These are phyloP conservation scores for Chamaetylas fuelleborni DNA, from an alignment of 2,113 vertebrate genomes.

Conservation along the genomic window DNA sequence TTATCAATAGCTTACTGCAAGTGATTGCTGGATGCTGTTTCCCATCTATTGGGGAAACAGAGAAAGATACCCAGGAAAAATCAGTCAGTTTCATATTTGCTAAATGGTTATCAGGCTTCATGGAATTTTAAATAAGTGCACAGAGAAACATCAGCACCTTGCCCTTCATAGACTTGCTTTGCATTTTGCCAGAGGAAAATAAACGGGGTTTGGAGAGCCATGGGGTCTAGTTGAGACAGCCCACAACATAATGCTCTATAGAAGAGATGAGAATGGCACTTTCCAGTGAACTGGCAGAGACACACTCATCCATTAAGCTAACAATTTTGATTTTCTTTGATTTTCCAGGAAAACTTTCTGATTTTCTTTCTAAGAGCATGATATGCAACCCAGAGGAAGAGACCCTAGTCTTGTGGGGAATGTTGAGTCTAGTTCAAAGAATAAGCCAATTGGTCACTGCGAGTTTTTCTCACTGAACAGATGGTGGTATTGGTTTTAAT, in stretches of 20 bases:
- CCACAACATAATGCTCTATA: fast-evolving
- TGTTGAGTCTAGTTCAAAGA: background rate
- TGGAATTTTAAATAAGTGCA: background rate
- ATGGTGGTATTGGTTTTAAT: background rate
- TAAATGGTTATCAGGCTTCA: background rate
- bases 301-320: fast-evolving
- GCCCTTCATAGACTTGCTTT: background rate
- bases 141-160: background rate
- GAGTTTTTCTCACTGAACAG: background rate
- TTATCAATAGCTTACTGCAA: background rate
- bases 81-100: background rate
- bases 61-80: background rate
- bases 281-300: background rate
- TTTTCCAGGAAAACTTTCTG: background rate
- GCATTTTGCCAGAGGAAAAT: background rate
- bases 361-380: background rate
- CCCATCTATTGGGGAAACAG: background rate
- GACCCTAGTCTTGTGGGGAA: background rate
- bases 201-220: fast-evolving
- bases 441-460: background rate
- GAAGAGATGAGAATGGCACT: background rate
- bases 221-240: background rate
- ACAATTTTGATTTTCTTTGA: background rate
- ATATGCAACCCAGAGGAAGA: background rate
- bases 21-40: background rate